phyloP scores from a whole-genome alignment of 1,140 invertebrate species.

The Apis laboriosa region DNA sequence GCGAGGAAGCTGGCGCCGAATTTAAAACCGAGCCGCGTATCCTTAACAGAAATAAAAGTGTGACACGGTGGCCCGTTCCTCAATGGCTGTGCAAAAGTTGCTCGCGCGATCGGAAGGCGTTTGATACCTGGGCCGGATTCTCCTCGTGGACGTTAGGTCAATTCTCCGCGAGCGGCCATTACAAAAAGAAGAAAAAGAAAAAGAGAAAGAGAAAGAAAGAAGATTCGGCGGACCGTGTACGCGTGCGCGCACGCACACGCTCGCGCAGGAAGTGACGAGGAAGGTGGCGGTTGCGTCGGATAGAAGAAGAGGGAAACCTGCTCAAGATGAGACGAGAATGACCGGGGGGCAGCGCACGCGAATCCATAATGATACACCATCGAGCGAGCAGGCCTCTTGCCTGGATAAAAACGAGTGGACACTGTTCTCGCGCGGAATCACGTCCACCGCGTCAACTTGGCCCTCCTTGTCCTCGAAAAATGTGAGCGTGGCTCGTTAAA shows the following conservation, averaged over 20 bases:
- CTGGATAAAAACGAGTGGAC: slow-evolving; percentile 62
- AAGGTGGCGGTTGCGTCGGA: slow-evolving; percentile 27
- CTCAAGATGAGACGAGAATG: slow-evolving; percentile 76
- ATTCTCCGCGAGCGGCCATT: slow-evolving; percentile 56
- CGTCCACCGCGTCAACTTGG: background rate
- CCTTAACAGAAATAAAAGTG: slow-evolving; percentile 6
- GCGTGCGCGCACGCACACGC: slow-evolving; percentile 29
- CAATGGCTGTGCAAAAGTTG: background rate
- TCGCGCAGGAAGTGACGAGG: slow-evolving; percentile 6
- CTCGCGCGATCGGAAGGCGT: slow-evolving; percentile 39
- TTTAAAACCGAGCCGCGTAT: too few relatives aligned
- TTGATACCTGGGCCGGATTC: slow-evolving; percentile 50
- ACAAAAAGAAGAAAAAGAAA: slow-evolving; percentile 22
- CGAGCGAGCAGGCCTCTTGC: slow-evolving; percentile 55
- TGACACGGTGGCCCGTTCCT: background rate
- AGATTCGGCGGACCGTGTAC: slow-evolving; percentile 24
- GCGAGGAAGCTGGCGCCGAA: too few relatives aligned
- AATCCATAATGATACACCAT: slow-evolving; percentile 79
- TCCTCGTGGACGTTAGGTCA: slow-evolving; percentile 45
- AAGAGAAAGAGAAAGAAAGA: background rate
- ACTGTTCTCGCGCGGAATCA: slow-evolving; percentile 39
- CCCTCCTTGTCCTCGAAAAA: background rate
- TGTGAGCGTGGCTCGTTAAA: slow-evolving; percentile 13
- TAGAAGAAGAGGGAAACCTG: slow-evolving; percentile 56
- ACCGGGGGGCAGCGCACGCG: slow-evolving; percentile 79